These are phyloP conservation scores for Enteromius thamalakanensis DNA, from an alignment of 2,797 vertebrate species.

Conservation along the genomic window DNA sequence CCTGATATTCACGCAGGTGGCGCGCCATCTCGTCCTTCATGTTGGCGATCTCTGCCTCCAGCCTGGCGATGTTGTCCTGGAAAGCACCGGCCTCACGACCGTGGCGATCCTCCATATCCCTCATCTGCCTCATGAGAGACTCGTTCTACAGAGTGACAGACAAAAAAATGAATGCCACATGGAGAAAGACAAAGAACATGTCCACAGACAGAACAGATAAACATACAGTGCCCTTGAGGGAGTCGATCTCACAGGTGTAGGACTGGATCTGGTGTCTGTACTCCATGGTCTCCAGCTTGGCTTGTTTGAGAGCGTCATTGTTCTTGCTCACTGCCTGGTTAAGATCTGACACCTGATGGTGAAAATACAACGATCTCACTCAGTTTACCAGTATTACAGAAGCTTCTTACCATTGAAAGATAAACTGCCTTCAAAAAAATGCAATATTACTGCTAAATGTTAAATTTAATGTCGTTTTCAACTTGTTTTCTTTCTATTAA, in stretches of 20 bases:
- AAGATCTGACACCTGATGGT: conserved; percentile 86
- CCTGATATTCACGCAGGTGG: conserved; percentile 93
- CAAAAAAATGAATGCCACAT: not conserved
- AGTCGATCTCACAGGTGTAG: conserved; percentile 94
- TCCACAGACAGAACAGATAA: conserved; percentile 12
- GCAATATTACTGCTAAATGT: not conserved
- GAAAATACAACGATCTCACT: not conserved
- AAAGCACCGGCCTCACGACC: conserved; percentile 81
- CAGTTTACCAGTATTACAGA: not conserved
- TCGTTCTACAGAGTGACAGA: conserved; percentile 78
- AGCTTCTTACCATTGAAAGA: not conserved
- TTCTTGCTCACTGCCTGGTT: conserved; percentile 93
- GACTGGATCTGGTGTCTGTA: conserved; percentile 96
- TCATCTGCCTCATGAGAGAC: conserved; percentile 89
- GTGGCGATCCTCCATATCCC: conserved; percentile 92
- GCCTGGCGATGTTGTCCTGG: conserved; percentile 85
- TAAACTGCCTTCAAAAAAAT: not conserved
- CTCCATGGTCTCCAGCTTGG: conserved; percentile 94
- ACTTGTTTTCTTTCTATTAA: not conserved
- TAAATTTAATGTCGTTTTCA: not conserved
- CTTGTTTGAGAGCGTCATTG: conserved; percentile 87
- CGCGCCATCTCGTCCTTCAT: conserved; percentile 96
- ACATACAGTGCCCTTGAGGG: conserved; percentile 93
- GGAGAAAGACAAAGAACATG: not conserved
- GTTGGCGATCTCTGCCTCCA: conserved; percentile 91